phyloP scores from a whole-genome alignment of 2,888 invertebrate species.

The Drosophila neonasuta region DNA sequence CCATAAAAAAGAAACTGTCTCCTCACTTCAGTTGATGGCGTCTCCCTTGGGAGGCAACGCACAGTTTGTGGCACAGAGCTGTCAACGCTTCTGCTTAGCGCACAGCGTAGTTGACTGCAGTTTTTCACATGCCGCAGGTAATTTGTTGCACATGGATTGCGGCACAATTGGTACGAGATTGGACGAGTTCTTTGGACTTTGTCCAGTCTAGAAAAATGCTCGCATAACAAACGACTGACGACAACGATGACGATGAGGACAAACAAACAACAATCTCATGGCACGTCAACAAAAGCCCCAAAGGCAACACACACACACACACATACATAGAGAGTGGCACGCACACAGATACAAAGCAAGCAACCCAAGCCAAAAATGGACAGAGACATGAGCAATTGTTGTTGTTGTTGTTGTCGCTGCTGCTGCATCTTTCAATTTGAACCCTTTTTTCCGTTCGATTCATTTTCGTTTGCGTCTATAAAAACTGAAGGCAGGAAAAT shows the following conservation, averaged over 20 bases:
- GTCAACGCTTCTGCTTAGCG: conserved; percentile 52
- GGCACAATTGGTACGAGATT: conserved; percentile 56
- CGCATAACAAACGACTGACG: conserved; percentile 23
- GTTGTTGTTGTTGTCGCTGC: conserved; percentile 33
- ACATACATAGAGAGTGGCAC: neutral
- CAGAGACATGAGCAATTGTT: conserved; percentile 47
- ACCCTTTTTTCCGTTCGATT: conserved; percentile 69
- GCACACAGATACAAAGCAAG: neutral
- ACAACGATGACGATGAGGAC: conserved; percentile 26
- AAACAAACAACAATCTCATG: conserved; percentile 69
- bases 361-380: conserved; percentile 48
- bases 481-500: conserved; percentile 69
- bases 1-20: neutral
- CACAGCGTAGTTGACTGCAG: conserved; percentile 10
- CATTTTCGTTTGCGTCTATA: conserved; percentile 69
- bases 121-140: conserved; percentile 73
- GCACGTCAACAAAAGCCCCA: conserved; percentile 68
- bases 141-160: conserved; percentile 75
- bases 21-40: conserved; percentile 10
- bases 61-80: conserved; percentile 40
- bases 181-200: conserved; percentile 52
- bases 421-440: conserved; percentile 69
- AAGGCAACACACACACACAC: conserved; percentile 42
- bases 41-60: conserved; percentile 16
- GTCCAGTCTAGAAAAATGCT: conserved; percentile 46